Evolutionary conservation across 2,888 invertebrate species (phyloP).

Genomic region (Himalopsyche japonica): DNA sequence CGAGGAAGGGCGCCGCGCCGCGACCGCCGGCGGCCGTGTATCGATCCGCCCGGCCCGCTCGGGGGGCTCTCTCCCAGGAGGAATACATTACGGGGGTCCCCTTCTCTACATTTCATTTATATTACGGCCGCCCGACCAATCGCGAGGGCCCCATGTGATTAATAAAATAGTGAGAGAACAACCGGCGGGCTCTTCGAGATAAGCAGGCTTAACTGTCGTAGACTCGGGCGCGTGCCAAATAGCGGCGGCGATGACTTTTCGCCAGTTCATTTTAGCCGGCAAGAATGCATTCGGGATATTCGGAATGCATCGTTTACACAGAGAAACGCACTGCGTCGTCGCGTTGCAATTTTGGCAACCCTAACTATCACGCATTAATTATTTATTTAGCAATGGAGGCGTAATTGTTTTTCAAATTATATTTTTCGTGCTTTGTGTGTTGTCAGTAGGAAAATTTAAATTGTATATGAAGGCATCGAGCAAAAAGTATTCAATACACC

Average conservation of each 20-base stretch:
- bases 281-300: not conserved
- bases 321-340: not conserved
- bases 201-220: constrained; percentile 6
- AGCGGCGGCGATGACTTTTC: not conserved
- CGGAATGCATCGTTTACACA: not conserved
- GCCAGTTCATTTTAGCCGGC: not conserved
- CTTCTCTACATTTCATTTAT: constrained; percentile 38
- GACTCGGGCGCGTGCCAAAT: not conserved
- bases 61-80: constrained; percentile 13
- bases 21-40: constrained; percentile 6
- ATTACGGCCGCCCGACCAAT: constrained; percentile 41
- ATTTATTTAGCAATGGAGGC: too few species aligned
- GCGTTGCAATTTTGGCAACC: too few species aligned
- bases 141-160: constrained; percentile 39
- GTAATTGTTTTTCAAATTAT: too few species aligned
- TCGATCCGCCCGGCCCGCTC: constrained; percentile 24
- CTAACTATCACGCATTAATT: too few species aligned
- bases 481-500: too few species aligned
- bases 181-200: constrained; percentile 16
- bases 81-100: constrained; percentile 37
- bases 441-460: too few species aligned
- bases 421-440: too few species aligned
- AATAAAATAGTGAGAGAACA: constrained; percentile 39
- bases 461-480: too few species aligned
- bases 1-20: not conserved